Evolutionary conservation across 2,797 vertebrate genomes (phyloP).

Genomic region (Acanthornis magna): DNA sequence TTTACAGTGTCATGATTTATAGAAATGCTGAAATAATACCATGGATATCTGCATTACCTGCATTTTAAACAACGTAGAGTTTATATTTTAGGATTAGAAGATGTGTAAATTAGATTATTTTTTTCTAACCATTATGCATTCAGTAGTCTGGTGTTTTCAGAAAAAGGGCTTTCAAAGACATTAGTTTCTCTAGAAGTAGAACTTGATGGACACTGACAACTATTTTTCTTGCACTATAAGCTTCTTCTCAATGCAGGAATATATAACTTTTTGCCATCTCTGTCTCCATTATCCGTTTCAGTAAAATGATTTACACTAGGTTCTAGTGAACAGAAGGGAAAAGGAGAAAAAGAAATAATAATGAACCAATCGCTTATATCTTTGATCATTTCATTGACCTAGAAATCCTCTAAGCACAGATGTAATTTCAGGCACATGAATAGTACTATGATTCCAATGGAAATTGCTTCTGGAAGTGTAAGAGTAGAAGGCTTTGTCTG

Average conservation of each 20-base stretch:
- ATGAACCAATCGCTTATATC: neutral
- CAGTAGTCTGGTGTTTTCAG: neutral
- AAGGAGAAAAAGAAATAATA: neutral
- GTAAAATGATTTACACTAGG: neutral
- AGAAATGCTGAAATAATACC: neutral
- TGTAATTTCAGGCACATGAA: neutral
- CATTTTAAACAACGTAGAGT: neutral
- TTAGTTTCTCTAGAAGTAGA: neutral
- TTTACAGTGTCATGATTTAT: neutral
- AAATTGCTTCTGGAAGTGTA: neutral
- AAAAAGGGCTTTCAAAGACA: neutral
- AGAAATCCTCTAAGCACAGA: neutral
- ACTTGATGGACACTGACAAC: neutral
- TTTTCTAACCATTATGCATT: neutral
- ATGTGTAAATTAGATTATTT: neutral
- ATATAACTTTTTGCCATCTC: neutral
- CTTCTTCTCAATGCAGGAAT: neutral
- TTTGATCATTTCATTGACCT: neutral
- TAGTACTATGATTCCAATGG: neutral
- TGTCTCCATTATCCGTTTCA: neutral
- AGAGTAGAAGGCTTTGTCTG: neutral
- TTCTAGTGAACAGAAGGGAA: neutral
- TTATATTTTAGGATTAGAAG: neutral
- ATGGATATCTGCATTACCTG: neutral
- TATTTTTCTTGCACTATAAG: neutral